Conservation (phyloP, 2,797 vertebrate species). For the Tamandua tetradactyla region DNA sequence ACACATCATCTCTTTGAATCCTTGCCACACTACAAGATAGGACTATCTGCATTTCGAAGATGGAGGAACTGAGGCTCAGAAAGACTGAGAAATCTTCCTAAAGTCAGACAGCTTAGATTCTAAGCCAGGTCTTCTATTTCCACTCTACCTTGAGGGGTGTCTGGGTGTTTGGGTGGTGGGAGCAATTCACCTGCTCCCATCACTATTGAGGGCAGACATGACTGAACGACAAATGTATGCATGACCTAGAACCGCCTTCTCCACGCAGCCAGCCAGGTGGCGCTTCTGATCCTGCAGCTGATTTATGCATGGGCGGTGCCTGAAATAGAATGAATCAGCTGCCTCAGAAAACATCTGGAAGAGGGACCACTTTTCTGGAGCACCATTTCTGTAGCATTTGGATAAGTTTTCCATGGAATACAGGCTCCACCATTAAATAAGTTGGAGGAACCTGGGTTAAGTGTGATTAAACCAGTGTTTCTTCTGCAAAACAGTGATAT, state of each 20-base stretch:
- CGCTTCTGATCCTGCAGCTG: neutral
- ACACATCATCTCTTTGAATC: too few species aligned
- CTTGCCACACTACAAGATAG: neutral
- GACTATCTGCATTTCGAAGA: neutral
- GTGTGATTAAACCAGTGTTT: neutral
- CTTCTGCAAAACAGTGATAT: neutral
- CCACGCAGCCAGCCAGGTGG: neutral
- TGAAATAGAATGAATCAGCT: neutral
- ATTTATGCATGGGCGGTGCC: neutral
- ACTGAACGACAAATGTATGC: accelerated
- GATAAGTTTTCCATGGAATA: neutral
- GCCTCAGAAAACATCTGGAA: too few species aligned
- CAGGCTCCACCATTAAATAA: neutral
- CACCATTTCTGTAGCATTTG: neutral
- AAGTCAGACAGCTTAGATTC: neutral
- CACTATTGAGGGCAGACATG: neutral
- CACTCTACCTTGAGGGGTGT: accelerated
- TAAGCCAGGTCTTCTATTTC: neutral
- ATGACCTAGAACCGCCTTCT: neutral
- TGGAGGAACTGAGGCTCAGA: neutral
- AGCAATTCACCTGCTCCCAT: too few species aligned
- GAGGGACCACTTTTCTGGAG: neutral
- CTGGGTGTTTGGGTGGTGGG: too few species aligned
- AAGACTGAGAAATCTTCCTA: neutral
- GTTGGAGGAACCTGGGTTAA: neutral